Base-by-base conservation (phyloP, 1,140 invertebrate species). In the Pseudomyrmex flavicornis region DNA sequence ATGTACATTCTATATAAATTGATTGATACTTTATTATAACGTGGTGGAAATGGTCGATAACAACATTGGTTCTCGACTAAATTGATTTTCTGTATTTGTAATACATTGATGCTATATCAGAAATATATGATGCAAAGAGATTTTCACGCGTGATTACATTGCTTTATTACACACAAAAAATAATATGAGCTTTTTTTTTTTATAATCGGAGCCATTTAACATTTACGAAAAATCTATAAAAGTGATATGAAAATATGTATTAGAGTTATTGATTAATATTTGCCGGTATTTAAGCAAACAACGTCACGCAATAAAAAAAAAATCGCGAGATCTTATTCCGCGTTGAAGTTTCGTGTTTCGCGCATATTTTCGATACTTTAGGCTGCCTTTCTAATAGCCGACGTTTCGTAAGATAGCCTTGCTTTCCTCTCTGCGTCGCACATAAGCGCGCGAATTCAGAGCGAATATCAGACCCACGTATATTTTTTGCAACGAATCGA, bases 351-450 rank as follows among this genome's bases (percentile, higher is more conserved):
- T 72, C 54, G 12, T 80, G 52, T 72, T 80, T 44, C n/a, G n/a
- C 70, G 54, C 68, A 77, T 77, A 35, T 35, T 35, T 77, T 56
- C 50, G 75, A 80, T 80, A 80, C 66, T 72, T 72, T 50, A 26
- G 8, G n/a, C n/a, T 26, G 50, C 54, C 66, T 61, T 80, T 72
- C 66, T 80, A 72, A 70, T 72, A 80, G 76, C 54, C 56, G n/a
- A 58, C 20, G 20, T 80, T 80, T 80, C 66, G 66, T 44, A 50
- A 80, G 66, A 59, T 26, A 59, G 76, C 22, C 66, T 70, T 72
- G 22, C 20, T 72, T 79, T 54, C 46, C 46, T 69, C 52, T 17
- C 52, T 20, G 44, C 20, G 17, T 17, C 54, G 65, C 20, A 59
- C 15, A 72, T 22, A 22, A 79, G 15, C 12, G 44, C 52, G 44